Percentiles rank a stretch among this genome's conserved stretches.
Evolutionary conservation across 2,888 invertebrate species (phyloP).

Genomic region (Frankliniella intonsa): DNA sequence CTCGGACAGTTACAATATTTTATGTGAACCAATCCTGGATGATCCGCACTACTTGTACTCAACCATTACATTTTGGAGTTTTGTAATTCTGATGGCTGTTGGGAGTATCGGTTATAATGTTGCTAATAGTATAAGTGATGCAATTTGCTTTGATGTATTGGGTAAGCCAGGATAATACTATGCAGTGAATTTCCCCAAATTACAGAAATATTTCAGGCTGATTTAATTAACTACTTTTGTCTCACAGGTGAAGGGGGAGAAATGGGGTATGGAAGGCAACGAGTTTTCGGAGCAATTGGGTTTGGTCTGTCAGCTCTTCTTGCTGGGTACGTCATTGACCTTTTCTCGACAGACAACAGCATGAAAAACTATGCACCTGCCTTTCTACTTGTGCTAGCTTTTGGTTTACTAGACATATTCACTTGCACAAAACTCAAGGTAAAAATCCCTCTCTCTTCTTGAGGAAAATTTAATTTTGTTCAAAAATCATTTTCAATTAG

Average conservation of each 20-base stretch:
- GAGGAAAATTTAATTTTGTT: too few relatives aligned
- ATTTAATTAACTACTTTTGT: conserved; percentile 17
- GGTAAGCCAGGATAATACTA: conserved; percentile 56
- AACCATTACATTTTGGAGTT: conserved; percentile 66
- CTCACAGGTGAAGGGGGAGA: conserved; percentile 60
- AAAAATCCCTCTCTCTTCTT: conserved; percentile 28
- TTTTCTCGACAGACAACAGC: conserved; percentile 53
- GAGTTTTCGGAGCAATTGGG: conserved; percentile 79
- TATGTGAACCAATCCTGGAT: conserved; percentile 39
- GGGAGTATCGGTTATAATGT: conserved; percentile 80
- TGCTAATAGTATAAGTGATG: conserved; percentile 80
- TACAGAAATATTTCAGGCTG: neutral
- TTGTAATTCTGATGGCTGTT: conserved; percentile 64
- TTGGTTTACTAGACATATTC: conserved; percentile 60
- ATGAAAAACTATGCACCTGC: conserved; percentile 69
- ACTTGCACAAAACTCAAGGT: conserved; percentile 63
- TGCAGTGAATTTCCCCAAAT: neutral
- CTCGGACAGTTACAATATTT: conserved; percentile 36
- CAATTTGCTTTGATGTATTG: conserved; percentile 82
- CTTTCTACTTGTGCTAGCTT: conserved; percentile 60
- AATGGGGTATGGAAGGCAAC: conserved; percentile 68
- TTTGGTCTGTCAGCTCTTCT: conserved; percentile 69
- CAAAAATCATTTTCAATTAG: neutral
- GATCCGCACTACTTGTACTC: conserved; percentile 50
- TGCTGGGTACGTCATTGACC: conserved; percentile 64